Evolutionary conservation across 2,888 invertebrate genomes (phyloP), one percentile per base, ranked within the genome.

Genomic region (Synergus umbraculus): DNA sequence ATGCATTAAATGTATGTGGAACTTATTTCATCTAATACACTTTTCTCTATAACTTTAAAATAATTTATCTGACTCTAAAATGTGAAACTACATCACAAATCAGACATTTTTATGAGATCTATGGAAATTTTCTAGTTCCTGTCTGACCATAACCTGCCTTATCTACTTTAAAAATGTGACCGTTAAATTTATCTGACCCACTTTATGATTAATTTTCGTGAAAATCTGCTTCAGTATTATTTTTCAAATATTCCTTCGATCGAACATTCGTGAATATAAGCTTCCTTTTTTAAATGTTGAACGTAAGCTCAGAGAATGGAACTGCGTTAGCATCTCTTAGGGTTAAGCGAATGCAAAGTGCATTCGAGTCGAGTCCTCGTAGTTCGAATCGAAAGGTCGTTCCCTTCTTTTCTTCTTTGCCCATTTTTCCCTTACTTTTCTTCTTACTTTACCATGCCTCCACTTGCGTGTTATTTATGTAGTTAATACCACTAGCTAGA

Each of bases 401-500:
- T 83, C 77, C 77, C 73, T 82, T 78, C 77, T 84, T 84, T 82
- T 81, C 66, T 82, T 76, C 81, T 69, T 81, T 83, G 66, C 76
- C 64, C 76, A 67, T 82, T 78, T 76, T 81, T 82, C 78, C 79
- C 81, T 79, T 76, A 46, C 77, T 76, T 77, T 76, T 81, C 79
- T 78, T 79, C 76, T 81, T 79, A 81, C 78, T 77, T 76, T 80
- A 77, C 46, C 49, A 80, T 78, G 78, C 83, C 83, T 64, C 66
- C 78, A 79, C 81, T 84, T 84, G 85, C 85, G 82, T 85, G 88
- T 88, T 89, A 89, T 89, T 89, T 88, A 89, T 89, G 88, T 87
- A 88, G 86, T 89, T 89, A 89, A 89, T 89, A 89, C 89, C 85
- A 86, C 87, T 86, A 85, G 81, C 84, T 83, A 84, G 87, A 86